These are phyloP conservation scores for Bathynomus jamesi DNA, from an alignment of 1,140 invertebrate genomes.

Conservation along the genomic window DNA sequence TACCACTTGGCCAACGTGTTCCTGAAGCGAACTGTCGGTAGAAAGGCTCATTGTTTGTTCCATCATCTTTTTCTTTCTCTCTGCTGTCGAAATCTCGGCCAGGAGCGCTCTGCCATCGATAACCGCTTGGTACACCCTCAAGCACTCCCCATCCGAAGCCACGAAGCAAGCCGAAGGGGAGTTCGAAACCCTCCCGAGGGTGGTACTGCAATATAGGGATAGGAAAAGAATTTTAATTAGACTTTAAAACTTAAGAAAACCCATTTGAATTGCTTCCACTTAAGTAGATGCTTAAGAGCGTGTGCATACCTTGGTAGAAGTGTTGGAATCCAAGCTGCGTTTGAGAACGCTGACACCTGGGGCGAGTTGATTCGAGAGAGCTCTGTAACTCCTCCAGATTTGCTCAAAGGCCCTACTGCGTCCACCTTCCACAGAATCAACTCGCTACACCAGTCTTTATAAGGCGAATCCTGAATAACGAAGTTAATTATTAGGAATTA, in stretches of 20 bases:
- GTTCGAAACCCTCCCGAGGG: conserved; percentile 85
- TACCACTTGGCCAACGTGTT: conserved; percentile 32
- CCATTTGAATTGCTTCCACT: too few species aligned
- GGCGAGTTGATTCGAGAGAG: conserved; percentile 92
- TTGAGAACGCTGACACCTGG: conserved; percentile 91
- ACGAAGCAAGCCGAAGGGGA: conserved; percentile 98
- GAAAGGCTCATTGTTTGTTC: conserved; percentile 32
- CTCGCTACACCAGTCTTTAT: conserved; percentile 81
- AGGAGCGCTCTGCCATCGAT: conserved; percentile 92
- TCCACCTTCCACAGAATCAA: conserved; percentile 96
- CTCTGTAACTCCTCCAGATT: conserved; percentile 93
- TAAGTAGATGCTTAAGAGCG: too few species aligned
- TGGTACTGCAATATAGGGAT: too few species aligned
- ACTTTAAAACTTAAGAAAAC: conserved; percentile 18
- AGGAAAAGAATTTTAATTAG: too few species aligned
- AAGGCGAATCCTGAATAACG: conserved; percentile 37
- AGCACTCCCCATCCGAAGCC: conserved; percentile 86
- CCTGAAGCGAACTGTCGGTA: conserved; percentile 31
- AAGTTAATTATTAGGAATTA: too few species aligned
- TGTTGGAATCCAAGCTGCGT: conserved; percentile 97
- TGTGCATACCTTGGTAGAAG: conserved; percentile 67
- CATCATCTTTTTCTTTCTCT: conserved; percentile 45
- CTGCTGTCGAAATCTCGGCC: conserved; percentile 79
- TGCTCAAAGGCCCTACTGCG: conserved; percentile 93
- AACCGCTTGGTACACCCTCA: conserved; percentile 94